These are phyloP conservation scores for Petrolisthes cinctipes DNA, from an alignment of 2,888 invertebrate species.

Conservation along the genomic window DNA sequence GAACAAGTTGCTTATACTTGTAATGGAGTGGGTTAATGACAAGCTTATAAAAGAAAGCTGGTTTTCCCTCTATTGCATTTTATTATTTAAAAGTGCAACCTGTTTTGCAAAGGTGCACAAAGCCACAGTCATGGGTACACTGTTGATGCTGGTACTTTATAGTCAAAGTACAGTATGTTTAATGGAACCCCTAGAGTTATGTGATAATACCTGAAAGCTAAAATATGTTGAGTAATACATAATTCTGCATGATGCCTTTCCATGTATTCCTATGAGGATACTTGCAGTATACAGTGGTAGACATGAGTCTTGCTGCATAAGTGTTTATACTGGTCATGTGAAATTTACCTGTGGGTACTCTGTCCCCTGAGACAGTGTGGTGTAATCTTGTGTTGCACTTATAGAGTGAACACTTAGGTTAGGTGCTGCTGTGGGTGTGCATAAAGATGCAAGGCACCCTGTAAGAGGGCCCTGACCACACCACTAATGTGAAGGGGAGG, in stretches of 20 bases:
- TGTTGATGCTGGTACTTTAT: not conserved
- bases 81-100: not conserved
- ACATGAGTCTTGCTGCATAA: no score
- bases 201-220: no score
- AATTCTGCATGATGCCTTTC: no score
- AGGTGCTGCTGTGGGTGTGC: constrained; percentile 20
- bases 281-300: no score
- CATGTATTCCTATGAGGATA: no score
- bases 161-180: no score
- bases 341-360: no score
- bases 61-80: constrained; percentile 22
- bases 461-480: constrained; percentile 5
- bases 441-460: constrained; percentile 13
- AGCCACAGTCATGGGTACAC: constrained; percentile 21
- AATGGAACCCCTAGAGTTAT: no score
- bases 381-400: no score
- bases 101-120: constrained; percentile 12
- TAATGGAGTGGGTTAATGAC: constrained; percentile 34
- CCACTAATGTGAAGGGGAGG: not conserved
- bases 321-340: no score
- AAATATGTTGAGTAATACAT: no score
- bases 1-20: not conserved
- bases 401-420: not conserved
- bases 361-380: no score
- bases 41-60: constrained; percentile 60